phyloP scores from a whole-genome alignment of 1,140 invertebrate species.

The Pinna nobilis region DNA sequence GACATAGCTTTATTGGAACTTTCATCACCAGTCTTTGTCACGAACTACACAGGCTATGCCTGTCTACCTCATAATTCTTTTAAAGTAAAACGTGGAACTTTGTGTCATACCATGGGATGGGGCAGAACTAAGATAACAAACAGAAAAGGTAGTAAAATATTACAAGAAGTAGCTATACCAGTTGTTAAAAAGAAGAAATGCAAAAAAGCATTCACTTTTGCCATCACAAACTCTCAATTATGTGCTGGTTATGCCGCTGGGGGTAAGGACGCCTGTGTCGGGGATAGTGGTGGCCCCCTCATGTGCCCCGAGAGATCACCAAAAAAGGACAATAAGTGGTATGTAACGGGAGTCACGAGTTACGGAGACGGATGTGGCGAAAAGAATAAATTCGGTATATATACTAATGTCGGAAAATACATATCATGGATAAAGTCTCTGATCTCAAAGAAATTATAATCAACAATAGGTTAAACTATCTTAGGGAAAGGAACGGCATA shows the following conservation, averaged over 20 bases:
- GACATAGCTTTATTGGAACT: conserved; percentile 94
- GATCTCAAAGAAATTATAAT: conserved; percentile 22
- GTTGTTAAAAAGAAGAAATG: conserved; percentile 87
- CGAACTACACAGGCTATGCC: conserved; percentile 83
- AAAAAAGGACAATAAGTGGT: conserved; percentile 77
- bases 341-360: conserved; percentile 92
- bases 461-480: no score
- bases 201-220: conserved; percentile 79
- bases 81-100: conserved; percentile 36
- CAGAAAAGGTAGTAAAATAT: conserved; percentile 82
- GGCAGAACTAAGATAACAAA: conserved; percentile 85
- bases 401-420: conserved; percentile 90
- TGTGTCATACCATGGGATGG: conserved; percentile 81
- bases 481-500: no score
- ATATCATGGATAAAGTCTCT: conserved; percentile 84
- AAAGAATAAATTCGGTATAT: conserved; percentile 93
- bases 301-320: conserved; percentile 77
- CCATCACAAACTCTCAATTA: conserved; percentile 82
- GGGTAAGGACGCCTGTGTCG: conserved; percentile 78
- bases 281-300: conserved; percentile 84
- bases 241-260: conserved; percentile 78
- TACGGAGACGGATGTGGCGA: conserved; percentile 95
- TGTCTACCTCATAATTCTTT: conserved; percentile 85
- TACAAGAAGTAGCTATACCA: conserved; percentile 92
- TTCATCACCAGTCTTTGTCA: conserved; percentile 89